phyloP scores from a whole-genome alignment of 2,797 vertebrate species.

The Tapera naevia region DNA sequence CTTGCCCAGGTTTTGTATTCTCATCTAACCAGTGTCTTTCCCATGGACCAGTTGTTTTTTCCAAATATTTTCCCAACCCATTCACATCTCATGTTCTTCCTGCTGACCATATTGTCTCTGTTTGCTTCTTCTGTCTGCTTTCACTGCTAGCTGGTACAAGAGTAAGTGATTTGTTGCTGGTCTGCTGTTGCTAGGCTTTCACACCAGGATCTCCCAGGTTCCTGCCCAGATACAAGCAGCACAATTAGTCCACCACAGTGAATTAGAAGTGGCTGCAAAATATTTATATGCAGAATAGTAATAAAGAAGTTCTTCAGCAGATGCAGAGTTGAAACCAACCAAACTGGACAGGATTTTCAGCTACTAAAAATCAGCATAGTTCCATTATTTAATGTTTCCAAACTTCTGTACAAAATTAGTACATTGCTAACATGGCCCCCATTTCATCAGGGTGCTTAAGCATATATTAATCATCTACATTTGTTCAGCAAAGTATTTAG shows the following conservation, averaged over 20 bases:
- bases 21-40: accelerated
- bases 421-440: not conserved
- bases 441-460: not conserved
- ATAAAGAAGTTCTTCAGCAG: not conserved
- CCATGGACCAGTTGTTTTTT: not conserved
- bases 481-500: slow-evolving; percentile 33
- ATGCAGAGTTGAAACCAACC: not conserved
- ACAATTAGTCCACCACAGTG: not conserved
- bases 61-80: not conserved
- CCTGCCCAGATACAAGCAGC: not conserved
- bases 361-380: not conserved
- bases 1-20: not conserved
- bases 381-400: not conserved
- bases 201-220: accelerated
- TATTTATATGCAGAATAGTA: not conserved
- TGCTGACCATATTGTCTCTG: not conserved
- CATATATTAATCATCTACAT: slow-evolving; percentile 29
- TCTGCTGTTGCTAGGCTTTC: not conserved
- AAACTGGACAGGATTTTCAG: not conserved
- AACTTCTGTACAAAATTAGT: not conserved
- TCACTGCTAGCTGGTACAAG: not conserved
- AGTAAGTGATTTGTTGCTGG: not conserved
- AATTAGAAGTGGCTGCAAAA: not conserved
- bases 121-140: not conserved
- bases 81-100: not conserved